phyloP scores from a whole-genome alignment of 1,140 invertebrate genomes.

The Acromyrmex heyeri region DNA sequence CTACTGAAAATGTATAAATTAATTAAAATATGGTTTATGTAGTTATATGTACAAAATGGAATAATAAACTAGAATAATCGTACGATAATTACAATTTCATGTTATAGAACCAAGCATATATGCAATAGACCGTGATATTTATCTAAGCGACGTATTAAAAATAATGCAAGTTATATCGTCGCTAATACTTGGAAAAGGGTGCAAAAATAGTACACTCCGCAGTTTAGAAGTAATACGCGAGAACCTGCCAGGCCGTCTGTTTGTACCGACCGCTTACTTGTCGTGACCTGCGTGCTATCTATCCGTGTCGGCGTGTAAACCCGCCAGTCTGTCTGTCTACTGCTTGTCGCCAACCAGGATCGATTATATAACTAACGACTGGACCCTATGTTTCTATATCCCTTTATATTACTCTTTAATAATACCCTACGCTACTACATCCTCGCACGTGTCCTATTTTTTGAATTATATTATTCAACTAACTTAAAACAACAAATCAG shows the following conservation, averaged over 20 bases:
- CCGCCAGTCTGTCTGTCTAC: slow-evolving; percentile 65
- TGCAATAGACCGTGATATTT: slow-evolving; percentile 21
- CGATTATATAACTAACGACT: slow-evolving; percentile 60
- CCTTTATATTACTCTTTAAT: not conserved
- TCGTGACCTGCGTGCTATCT: slow-evolving; percentile 51
- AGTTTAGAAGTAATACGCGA: slow-evolving; percentile 60
- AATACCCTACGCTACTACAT: not conserved
- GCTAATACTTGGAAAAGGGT: slow-evolving; percentile 38
- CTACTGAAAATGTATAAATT: not conserved
- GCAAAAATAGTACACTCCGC: slow-evolving; percentile 34
- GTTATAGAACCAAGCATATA: not conserved
- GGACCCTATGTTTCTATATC: slow-evolving; percentile 16
- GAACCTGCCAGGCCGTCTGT: slow-evolving; percentile 48
- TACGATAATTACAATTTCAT: not conserved
- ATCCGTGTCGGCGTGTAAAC: slow-evolving; percentile 55
- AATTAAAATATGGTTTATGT: not conserved
- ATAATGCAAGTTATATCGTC: slow-evolving; percentile 42
- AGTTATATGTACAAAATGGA: not conserved
- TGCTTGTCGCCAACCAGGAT: slow-evolving; percentile 52
- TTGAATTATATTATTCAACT: not conserved
- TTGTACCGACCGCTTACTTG: slow-evolving; percentile 38
- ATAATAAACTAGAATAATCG: slow-evolving; percentile 4
- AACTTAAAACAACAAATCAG: not conserved
- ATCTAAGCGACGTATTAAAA: slow-evolving; percentile 50
- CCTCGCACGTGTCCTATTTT: slow-evolving; percentile 6